Conservation (phyloP, 2,113 vertebrate genomes). For the Gavialis gangeticus region DNA sequence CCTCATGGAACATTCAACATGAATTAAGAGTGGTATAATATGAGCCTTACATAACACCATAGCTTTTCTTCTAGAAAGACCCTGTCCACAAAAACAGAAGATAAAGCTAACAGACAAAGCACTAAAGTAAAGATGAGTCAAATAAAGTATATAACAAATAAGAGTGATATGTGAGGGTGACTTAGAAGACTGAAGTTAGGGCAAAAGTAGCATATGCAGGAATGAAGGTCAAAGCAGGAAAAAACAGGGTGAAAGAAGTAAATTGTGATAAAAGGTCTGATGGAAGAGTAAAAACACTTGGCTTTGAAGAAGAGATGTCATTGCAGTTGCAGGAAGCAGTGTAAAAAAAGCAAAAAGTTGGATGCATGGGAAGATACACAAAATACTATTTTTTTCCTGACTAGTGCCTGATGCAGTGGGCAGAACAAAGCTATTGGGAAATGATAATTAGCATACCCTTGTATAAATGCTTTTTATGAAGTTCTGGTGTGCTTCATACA, state of each 20-base stretch:
- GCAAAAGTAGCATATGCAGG: background rate
- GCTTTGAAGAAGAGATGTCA: background rate
- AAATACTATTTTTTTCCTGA: background rate
- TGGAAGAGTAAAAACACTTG: background rate
- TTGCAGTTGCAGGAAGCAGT: background rate
- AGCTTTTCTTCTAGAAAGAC: background rate
- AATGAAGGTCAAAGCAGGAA: background rate
- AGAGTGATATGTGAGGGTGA: background rate
- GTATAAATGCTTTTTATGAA: constrained; percentile 65
- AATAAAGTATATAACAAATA: background rate
- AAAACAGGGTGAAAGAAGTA: background rate
- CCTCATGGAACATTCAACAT: background rate
- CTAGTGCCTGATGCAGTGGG: background rate
- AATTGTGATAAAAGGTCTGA: background rate
- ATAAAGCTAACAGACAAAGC: background rate
- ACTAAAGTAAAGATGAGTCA: background rate
- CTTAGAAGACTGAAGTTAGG: background rate
- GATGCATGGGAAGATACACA: background rate
- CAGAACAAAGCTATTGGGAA: background rate
- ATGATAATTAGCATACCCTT: constrained; percentile 45
- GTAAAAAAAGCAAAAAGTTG: background rate
- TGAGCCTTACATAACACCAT: background rate
- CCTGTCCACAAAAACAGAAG: background rate
- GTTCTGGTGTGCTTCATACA: constrained; percentile 61
- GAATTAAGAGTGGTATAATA: background rate